Conservation (phyloP, 2,113 vertebrate species). For the Cebus imitator region DNA sequence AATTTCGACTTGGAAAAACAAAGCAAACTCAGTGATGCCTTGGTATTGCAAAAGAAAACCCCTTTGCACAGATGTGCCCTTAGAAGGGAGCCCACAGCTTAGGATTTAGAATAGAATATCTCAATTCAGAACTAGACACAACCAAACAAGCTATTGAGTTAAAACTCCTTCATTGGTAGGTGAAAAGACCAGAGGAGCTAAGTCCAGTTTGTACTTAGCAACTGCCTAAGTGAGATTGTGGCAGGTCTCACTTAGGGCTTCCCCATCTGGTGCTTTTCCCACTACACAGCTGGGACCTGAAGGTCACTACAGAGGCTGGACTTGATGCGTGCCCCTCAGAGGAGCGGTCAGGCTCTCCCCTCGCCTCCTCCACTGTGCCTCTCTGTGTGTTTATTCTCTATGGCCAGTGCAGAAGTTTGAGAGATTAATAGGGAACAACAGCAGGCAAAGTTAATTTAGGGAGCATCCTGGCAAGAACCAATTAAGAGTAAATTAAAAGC, state of each 20-base stretch:
- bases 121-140: neutral
- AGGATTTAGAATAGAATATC: neutral
- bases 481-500: neutral
- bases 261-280: neutral
- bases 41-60: neutral
- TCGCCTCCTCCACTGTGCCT: neutral
- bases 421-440: neutral
- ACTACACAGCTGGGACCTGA: rapidly evolving
- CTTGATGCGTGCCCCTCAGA: rapidly evolving
- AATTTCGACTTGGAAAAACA: neutral
- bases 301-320: neutral
- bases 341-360: neutral
- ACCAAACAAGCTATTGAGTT: neutral
- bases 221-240: neutral
- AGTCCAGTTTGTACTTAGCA: neutral
- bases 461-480: neutral
- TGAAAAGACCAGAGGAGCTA: neutral
- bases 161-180: too few relatives aligned
- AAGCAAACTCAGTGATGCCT: neutral
- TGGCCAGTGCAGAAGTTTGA: neutral
- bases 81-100: neutral
- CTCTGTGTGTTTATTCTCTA: neutral
- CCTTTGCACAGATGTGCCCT: neutral
- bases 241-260: neutral
- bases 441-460: neutral